Conservation (phyloP, 2,888 invertebrate species). For the Lydus trimaculatus region DNA sequence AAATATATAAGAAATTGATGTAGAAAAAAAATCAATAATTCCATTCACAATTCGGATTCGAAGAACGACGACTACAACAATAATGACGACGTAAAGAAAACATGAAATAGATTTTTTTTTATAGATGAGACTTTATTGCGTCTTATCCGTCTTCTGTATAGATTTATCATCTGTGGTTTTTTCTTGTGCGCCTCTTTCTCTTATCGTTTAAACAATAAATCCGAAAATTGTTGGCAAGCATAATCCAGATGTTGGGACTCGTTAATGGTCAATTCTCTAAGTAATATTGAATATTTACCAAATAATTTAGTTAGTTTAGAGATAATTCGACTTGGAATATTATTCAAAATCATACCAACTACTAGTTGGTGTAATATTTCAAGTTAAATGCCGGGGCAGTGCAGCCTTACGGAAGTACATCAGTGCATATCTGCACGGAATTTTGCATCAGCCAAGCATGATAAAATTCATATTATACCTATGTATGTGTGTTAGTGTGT, state of each 20-base stretch:
- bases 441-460: not conserved
- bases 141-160: not conserved
- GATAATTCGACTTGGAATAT: not conserved
- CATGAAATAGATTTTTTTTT: not conserved
- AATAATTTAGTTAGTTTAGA: not conserved
- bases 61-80: not conserved
- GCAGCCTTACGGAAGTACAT: not conserved
- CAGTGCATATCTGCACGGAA: not conserved
- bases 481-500: not conserved
- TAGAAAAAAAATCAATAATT: not conserved
- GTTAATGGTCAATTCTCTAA: not conserved
- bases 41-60: not conserved
- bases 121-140: not conserved
- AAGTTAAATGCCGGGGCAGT: not conserved
- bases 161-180: not conserved
- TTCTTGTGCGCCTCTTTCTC: not conserved
- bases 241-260: not conserved
- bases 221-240: not conserved
- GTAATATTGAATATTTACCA: not conserved
- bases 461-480: not conserved
- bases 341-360: not conserved
- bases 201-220: not conserved
- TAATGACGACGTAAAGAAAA: not conserved
- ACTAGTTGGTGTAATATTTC: not conserved
- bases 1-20: not conserved